Conservation (phyloP, 2,797 vertebrate species). For the Mycteria americana region DNA sequence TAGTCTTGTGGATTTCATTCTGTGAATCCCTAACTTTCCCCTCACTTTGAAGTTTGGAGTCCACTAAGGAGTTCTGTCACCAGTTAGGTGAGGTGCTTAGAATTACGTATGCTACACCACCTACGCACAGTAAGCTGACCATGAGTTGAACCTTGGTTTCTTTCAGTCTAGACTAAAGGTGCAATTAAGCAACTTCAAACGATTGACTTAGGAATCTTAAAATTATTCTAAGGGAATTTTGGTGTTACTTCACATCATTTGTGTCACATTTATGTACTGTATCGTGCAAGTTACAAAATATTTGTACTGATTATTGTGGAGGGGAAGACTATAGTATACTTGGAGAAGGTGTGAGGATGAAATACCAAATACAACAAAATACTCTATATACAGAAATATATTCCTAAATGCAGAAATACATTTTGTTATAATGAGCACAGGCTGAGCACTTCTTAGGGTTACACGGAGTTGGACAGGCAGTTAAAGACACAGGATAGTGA, state of each 20-base stretch:
- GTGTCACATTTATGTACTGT: not conserved
- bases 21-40: not conserved
- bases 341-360: not conserved
- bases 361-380: not conserved
- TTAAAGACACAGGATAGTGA: not conserved
- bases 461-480: not conserved
- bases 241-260: not conserved
- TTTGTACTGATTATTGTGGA: not conserved
- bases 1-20: not conserved
- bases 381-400: not conserved
- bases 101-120: rapidly evolving
- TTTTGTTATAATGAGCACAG: not conserved
- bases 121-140: not conserved
- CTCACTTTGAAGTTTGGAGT: not conserved
- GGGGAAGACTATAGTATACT: not conserved
- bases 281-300: not conserved
- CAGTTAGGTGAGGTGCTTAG: not conserved
- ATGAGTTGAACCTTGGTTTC: not conserved
- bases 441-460: not conserved
- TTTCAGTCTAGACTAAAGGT: not conserved
- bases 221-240: not conserved
- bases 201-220: not conserved
- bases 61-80: not conserved
- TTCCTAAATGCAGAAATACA: not conserved
- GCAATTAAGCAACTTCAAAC: not conserved